phyloP scores from a whole-genome alignment of 2,888 invertebrate genomes.

The Hypercompe scribonia region DNA sequence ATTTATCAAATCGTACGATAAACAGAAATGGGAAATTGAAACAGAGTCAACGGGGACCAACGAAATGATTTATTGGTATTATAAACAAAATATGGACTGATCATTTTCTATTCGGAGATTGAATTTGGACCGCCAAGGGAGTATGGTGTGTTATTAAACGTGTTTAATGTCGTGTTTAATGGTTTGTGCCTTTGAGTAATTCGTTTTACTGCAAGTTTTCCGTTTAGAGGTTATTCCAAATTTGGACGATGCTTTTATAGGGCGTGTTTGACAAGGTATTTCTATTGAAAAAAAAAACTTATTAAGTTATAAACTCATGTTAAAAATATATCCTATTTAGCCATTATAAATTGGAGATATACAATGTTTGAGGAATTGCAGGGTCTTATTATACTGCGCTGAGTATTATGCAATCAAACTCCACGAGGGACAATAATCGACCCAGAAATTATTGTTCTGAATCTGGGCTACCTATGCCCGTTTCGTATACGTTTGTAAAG shows the following conservation, averaged over 20 bases:
- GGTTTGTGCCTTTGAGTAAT: constrained; percentile 34
- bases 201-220: constrained; percentile 28
- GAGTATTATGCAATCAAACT: too few species aligned
- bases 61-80: constrained; percentile 83
- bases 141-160: constrained; percentile 62
- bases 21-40: constrained; percentile 85
- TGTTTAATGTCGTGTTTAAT: constrained; percentile 52
- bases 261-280: background rate
- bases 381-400: too few species aligned
- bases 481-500: too few species aligned
- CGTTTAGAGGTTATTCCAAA: background rate
- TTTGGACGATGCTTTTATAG: background rate
- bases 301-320: background rate
- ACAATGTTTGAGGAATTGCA: background rate
- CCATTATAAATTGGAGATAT: background rate
- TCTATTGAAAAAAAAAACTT: constrained; percentile 3
- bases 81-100: constrained; percentile 84
- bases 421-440: too few species aligned
- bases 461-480: too few species aligned
- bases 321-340: background rate
- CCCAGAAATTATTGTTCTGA: too few species aligned
- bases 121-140: constrained; percentile 74
- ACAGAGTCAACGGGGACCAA: constrained; percentile 79
- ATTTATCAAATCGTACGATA: constrained; percentile 85
- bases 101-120: constrained; percentile 82